Evolutionary conservation across 92 coral and sea anemone genomes (phyloP), one percentile per base, ranked within the genome.

Genomic region (Porites cylindrica): DNA sequence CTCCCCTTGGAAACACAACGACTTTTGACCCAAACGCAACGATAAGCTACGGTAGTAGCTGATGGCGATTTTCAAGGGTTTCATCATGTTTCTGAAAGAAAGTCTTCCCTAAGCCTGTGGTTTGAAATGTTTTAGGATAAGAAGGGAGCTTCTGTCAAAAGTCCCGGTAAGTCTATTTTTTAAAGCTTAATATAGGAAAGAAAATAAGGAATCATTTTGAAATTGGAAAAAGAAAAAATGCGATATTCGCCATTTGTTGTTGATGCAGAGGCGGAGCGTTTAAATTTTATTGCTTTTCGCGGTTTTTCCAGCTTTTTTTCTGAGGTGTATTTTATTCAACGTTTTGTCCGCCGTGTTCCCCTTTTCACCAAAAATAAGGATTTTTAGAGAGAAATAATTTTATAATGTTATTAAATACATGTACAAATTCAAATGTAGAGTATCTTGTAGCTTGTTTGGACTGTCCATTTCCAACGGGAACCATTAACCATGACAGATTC

Each of bases 41-140:
- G 43, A 38, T 0, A 6, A 38, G 47, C 47, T 38, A 38, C 47
- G 5, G 47, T 38, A 0, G 47, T 38, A 38, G 47, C 7, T 38
- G 47, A 3, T 38, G 47, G 47, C 47, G 47, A 38, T 38, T 7
- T 38, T 4, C 6, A 38, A 38, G 47, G 47, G 47, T 38, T 38
- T 38, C 47, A 4, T 38, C 47, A 38, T 38, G 6, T 38, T 38
- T 38, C 47, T 38, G 0, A 38, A 38, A 38, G 47, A 38, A 4
- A 38, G 10, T 56, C 7, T 17, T 23, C 51, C 10, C 70, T 66
- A 54, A 19, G 14, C 26, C 58, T 78, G 26, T 77, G 38, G n/a
- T 63, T 51, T 60, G 81, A 78, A 78, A 72, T 29, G 70, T 18
- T 78, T 51, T 4, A 52, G 20, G 54, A 43, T 50, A 69, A 64